Conservation (phyloP, 2,888 invertebrate species). For the Leucoma salicis region DNA sequence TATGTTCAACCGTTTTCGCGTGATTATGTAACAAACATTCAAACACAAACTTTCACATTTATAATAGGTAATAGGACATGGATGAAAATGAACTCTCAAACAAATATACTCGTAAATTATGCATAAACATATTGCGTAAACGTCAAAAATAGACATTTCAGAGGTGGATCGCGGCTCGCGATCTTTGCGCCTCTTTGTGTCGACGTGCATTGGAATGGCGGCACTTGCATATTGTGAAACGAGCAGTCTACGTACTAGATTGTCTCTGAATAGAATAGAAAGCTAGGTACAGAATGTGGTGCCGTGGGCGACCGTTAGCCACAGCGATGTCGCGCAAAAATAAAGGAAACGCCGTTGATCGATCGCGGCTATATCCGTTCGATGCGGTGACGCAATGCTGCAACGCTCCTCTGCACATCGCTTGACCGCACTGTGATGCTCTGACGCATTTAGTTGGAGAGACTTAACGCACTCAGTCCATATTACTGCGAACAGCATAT, state of each 20-base stretch:
- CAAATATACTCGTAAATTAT: constrained; percentile 7
- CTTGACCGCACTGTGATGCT: not conserved
- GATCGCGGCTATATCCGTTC: constrained; percentile 64
- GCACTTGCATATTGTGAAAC: constrained; percentile 28
- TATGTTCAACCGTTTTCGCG: too few relatives aligned
- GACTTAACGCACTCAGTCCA: too few relatives aligned
- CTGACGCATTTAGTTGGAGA: constrained; percentile 37
- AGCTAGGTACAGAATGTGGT: constrained; percentile 35
- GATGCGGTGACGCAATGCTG: constrained; percentile 54
- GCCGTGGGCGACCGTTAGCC: constrained; percentile 35
- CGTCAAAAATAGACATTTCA: constrained; percentile 30
- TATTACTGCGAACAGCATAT: too few relatives aligned
- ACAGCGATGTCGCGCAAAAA: constrained; percentile 45
- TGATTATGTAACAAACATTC: too few relatives aligned
- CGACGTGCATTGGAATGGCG: constrained; percentile 20
- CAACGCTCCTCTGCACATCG: constrained; percentile 4
- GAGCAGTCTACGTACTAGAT: constrained; percentile 9
- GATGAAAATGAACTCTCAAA: too few relatives aligned
- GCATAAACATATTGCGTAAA: constrained; percentile 33
- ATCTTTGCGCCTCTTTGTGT: constrained; percentile 14
- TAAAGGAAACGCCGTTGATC: constrained; percentile 59
- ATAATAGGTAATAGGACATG: too few relatives aligned
- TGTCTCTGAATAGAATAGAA: constrained; percentile 39
- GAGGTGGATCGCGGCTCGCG: constrained; percentile 19
- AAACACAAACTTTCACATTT: too few relatives aligned